These are phyloP conservation scores for Eriosoma lanigerum DNA, from an alignment of 1,140 invertebrate genomes.

Conservation along the genomic window DNA sequence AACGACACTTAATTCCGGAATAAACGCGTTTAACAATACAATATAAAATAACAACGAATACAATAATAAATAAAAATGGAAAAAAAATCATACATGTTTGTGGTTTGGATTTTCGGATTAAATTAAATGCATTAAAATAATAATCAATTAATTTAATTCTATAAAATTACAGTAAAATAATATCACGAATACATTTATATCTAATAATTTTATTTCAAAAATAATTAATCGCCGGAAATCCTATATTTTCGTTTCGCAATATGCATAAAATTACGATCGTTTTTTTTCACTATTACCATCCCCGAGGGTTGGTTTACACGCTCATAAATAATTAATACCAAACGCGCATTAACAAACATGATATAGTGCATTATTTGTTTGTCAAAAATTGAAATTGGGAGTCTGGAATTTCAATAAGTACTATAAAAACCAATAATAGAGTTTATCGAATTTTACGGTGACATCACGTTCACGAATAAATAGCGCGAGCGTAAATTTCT, in stretches of 20 bases:
- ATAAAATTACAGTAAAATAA: no score
- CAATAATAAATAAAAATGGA: no score
- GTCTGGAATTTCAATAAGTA: neutral
- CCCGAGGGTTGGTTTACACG: neutral
- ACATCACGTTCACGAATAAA: neutral
- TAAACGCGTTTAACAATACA: no score
- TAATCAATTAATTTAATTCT: no score
- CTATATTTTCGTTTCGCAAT: neutral
- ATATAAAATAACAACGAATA: no score
- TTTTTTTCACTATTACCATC: neutral
- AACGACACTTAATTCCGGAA: no score
- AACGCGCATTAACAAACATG: neutral
- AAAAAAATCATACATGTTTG: no score
- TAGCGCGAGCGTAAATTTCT: neutral
- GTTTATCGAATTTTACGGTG: neutral
- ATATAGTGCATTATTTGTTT: neutral
- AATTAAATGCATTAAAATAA: no score
- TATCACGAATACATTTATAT: no score
- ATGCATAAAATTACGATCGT: neutral
- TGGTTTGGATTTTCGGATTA: no score
- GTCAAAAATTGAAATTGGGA: neutral
- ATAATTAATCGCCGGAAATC: neutral
- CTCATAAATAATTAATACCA: constrained; percentile 1
- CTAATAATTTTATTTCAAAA: no score
- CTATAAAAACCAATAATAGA: neutral